Evolutionary conservation across 35 echinoderm and acorn worm genomes (phyloP).

Genomic region (Strongylocentrotus purpuratus): DNA sequence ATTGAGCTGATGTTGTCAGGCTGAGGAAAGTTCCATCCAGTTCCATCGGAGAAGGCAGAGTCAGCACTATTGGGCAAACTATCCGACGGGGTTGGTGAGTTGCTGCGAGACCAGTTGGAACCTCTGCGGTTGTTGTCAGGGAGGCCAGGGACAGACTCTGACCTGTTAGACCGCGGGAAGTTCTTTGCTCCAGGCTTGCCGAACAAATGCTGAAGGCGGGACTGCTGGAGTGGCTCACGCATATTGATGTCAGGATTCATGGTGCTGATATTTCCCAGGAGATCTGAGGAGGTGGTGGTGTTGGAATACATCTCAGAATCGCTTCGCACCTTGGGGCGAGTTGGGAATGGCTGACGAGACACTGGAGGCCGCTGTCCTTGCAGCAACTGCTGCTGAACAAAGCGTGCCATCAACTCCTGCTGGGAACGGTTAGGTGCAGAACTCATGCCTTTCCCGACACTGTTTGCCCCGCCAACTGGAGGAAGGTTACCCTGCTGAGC

Average conservation of each 20-base stretch:
- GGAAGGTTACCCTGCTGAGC: slow-evolving; percentile 57
- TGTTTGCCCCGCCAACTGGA: slow-evolving; percentile 17
- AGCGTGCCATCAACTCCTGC: slow-evolving; percentile 65
- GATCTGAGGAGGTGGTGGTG: slow-evolving; percentile 41
- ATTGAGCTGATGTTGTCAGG: slow-evolving; percentile 39
- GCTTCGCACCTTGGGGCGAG: slow-evolving; percentile 52
- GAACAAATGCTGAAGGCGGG: slow-evolving; percentile 90
- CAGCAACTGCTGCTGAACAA: slow-evolving; percentile 72
- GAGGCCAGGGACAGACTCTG: slow-evolving; percentile 55
- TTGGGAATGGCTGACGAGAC: slow-evolving; percentile 59
- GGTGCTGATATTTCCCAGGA: slow-evolving; percentile 42
- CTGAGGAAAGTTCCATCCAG: slow-evolving; percentile 77
- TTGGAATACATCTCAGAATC: slow-evolving; percentile 74
- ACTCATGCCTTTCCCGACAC: slow-evolving; percentile 37
- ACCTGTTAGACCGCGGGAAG: slow-evolving; percentile 55
- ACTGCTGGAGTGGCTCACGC: slow-evolving; percentile 79
- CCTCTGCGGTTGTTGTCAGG: slow-evolving; percentile 61
- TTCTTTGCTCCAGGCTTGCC: slow-evolving; percentile 59
- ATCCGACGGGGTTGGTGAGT: slow-evolving; percentile 87
- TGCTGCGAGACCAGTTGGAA: slow-evolving; percentile 85
- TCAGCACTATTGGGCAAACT: slow-evolving; percentile 85
- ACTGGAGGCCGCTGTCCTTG: slow-evolving; percentile 61
- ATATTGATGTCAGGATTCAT: slow-evolving; percentile 69
- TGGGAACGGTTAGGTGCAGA: slow-evolving; percentile 17
- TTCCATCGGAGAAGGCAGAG: slow-evolving; percentile 82